These are phyloP conservation scores for Grantiella picta DNA, from an alignment of 2,113 vertebrate genomes.

Conservation along the genomic window DNA sequence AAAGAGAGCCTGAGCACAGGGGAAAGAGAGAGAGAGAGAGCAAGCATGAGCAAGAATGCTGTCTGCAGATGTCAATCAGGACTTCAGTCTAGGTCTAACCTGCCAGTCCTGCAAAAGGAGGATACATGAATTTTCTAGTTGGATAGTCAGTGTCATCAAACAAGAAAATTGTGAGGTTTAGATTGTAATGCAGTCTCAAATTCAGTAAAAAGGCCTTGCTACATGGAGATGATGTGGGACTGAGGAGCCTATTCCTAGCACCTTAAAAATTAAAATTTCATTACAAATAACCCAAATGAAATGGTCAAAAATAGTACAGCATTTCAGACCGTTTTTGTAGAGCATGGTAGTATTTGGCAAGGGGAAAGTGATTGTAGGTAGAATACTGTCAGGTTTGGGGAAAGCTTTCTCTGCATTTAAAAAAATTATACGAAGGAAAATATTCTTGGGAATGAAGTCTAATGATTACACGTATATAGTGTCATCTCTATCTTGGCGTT, in stretches of 20 bases:
- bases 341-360: constrained; percentile 6
- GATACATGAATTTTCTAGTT: constrained; percentile 57
- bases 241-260: constrained; percentile 33
- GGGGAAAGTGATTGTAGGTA: constrained; percentile 40
- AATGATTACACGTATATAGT: constrained; percentile 44
- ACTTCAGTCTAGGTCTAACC: constrained; percentile 42
- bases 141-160: constrained; percentile 38
- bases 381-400: constrained; percentile 20
- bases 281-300: constrained; percentile 29
- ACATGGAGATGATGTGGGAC: constrained; percentile 9
- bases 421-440: constrained; percentile 35
- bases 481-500: constrained; percentile 36
- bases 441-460: constrained; percentile 50
- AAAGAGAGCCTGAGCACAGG: neutral
- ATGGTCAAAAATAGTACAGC: constrained; percentile 48
- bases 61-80: constrained; percentile 54
- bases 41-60: constrained; percentile 22
- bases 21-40: neutral
- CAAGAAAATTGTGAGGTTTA: constrained; percentile 25
- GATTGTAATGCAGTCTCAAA: constrained; percentile 30
- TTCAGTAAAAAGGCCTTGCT: constrained; percentile 43
- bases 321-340: neutral
- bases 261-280: constrained; percentile 53
- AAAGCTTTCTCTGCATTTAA: constrained; percentile 51
- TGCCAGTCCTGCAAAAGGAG: constrained; percentile 47